Percentiles rank a stretch among this genome's conserved stretches.
These are phyloP conservation scores for Zelostemma sp. DNA, from an alignment of 1,140 invertebrate genomes.

Conservation along the genomic window DNA sequence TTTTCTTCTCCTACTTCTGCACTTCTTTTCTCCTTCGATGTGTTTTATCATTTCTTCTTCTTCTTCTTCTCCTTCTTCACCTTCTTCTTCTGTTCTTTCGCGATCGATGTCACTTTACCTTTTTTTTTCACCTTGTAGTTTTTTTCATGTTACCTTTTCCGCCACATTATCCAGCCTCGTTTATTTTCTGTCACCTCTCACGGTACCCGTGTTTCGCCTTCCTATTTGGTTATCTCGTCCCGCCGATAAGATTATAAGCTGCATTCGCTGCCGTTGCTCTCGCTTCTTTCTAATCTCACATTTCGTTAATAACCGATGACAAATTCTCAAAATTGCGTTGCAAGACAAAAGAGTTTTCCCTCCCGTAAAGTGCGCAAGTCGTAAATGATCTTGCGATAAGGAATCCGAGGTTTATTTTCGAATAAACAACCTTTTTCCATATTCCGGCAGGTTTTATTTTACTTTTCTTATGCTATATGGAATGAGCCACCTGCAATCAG, in stretches of 20 bases:
- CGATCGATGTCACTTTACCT: constrained; percentile 9
- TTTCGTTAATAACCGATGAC: no score
- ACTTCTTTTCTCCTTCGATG: constrained; percentile 12
- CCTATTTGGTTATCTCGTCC: constrained; percentile 12
- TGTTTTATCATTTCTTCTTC: constrained; percentile 8
- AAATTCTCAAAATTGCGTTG: no score
- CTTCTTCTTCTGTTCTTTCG: constrained; percentile 28
- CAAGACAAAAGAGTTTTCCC: no score
- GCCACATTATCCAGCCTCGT: constrained; percentile 3
- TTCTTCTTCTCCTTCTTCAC: constrained; percentile 24
- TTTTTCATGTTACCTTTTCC: constrained; percentile 11
- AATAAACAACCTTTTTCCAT: constrained; percentile 11
- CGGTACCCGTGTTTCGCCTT: neutral
- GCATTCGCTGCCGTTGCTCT: constrained; percentile 8
- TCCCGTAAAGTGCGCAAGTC: neutral
- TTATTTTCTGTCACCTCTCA: constrained; percentile 8
- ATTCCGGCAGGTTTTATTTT: constrained; percentile 9
- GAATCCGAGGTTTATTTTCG: constrained; percentile 22
- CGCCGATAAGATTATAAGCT: constrained; percentile 22
- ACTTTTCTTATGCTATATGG: constrained; percentile 15
- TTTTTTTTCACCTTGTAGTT: constrained; percentile 1
- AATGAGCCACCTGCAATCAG: constrained; percentile 38
- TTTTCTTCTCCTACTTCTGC: constrained; percentile 8
- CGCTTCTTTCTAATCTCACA: no score
- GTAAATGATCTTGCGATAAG: constrained; percentile 18